Evolutionary conservation across 2,888 invertebrate species (phyloP).

Genomic region (Smittia sp.): DNA sequence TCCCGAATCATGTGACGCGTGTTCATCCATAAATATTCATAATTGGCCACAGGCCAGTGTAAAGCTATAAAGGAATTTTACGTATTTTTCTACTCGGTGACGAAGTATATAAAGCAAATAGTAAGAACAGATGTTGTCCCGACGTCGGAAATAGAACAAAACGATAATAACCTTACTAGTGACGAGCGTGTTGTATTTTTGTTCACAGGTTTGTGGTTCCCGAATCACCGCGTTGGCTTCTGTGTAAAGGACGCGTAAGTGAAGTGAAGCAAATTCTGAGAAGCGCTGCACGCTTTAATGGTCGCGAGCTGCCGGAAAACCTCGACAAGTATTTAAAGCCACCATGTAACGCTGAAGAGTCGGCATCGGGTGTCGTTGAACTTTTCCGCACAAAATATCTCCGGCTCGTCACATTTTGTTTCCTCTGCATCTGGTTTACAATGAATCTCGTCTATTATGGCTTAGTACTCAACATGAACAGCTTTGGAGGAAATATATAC

Average conservation of each 20-base stretch:
- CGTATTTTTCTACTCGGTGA: slow-evolving; percentile 20
- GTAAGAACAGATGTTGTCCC: slow-evolving; percentile 30
- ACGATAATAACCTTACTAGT: neutral
- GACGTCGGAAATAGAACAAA: neutral
- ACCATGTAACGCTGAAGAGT: slow-evolving; percentile 53
- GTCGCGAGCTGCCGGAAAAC: slow-evolving; percentile 62
- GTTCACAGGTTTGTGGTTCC: slow-evolving; percentile 67
- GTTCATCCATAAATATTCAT: neutral
- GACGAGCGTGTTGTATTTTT: neutral
- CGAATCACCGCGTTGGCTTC: slow-evolving; percentile 77
- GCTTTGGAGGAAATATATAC: slow-evolving; percentile 73
- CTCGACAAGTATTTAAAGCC: slow-evolving; percentile 66
- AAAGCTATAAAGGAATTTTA: slow-evolving; percentile 29
- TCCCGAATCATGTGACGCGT: too few relatives aligned
- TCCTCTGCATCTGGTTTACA: slow-evolving; percentile 73
- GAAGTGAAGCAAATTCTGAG: slow-evolving; percentile 66
- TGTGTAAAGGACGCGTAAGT: slow-evolving; percentile 68
- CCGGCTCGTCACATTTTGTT: slow-evolving; percentile 66
- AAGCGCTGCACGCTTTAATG: slow-evolving; percentile 65
- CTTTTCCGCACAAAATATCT: slow-evolving; percentile 65
- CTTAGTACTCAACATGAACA: slow-evolving; percentile 69
- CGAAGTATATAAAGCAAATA: neutral
- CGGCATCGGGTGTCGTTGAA: slow-evolving; percentile 61
- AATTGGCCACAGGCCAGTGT: slow-evolving; percentile 19
- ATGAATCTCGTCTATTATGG: slow-evolving; percentile 58